phyloP scores from a whole-genome alignment of 2,113 vertebrate species.

The Fukomys damarensis region DNA sequence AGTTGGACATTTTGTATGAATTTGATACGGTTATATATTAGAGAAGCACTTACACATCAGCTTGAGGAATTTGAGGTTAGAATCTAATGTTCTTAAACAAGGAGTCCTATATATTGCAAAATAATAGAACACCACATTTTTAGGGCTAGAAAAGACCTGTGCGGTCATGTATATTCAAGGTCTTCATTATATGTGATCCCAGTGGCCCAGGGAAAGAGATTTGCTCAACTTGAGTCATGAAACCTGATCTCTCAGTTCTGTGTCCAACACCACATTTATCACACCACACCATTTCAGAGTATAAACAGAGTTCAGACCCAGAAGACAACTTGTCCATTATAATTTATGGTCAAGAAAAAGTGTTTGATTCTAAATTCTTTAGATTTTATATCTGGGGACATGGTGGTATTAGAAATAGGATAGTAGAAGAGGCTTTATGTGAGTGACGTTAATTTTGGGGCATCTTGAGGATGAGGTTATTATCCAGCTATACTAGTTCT shows the following conservation, averaged over 20 bases:
- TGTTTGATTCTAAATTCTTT: slow-evolving; percentile 5
- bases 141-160: neutral
- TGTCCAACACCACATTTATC: neutral
- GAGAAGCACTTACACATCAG: neutral
- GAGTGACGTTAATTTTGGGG: neutral
- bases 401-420: neutral
- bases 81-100: neutral
- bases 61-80: neutral
- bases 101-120: neutral
- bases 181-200: slow-evolving; percentile 2
- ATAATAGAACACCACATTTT: neutral
- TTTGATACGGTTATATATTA: neutral
- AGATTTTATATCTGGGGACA: neutral
- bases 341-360: neutral
- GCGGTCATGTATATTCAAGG: neutral
- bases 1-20: neutral
- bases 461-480: neutral
- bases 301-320: slow-evolving; percentile 2
- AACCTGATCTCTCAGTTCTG: neutral
- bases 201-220: neutral
- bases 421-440: neutral
- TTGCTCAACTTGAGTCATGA: neutral
- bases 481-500: neutral
- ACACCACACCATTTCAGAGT: neutral
- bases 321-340: neutral